Conservation (phyloP, 2,113 vertebrate species). For the Hassar affinis region DNA sequence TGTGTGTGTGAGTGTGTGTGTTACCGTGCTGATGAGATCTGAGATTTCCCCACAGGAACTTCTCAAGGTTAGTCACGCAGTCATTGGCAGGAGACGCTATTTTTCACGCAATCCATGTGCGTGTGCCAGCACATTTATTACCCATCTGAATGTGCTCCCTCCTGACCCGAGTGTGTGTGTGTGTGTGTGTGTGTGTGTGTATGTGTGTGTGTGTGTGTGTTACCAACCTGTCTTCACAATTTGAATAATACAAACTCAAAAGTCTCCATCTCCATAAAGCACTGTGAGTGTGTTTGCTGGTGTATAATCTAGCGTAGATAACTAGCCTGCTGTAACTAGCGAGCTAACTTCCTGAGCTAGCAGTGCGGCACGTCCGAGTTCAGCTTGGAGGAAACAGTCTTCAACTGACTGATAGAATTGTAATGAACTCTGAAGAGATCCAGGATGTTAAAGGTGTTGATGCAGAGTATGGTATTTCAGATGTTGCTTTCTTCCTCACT, state of each 20-base stretch:
- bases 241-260: not conserved
- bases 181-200: slow-evolving; percentile 14
- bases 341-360: not conserved
- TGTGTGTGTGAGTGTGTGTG: not conserved
- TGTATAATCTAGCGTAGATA: not conserved
- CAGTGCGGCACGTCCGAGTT: too few relatives aligned
- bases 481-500: too few relatives aligned
- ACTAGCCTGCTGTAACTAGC: not conserved
- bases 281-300: not conserved
- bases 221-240: not conserved
- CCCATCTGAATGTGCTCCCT: slow-evolving; percentile 1
- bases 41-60: slow-evolving; percentile 13
- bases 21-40: not conserved
- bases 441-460: too few relatives aligned
- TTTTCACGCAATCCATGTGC: slow-evolving; percentile 18
- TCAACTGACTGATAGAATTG: too few relatives aligned
- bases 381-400: too few relatives aligned
- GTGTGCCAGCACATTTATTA: slow-evolving; percentile 26
- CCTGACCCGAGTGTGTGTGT: not conserved
- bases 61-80: slow-evolving; percentile 32
- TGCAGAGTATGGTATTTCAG: too few relatives aligned
- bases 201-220: too few relatives aligned
- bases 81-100: slow-evolving; percentile 14
- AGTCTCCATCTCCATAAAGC: not conserved
- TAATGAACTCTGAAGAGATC: too few relatives aligned